phyloP scores from a whole-genome alignment of 1,140 invertebrate species.

The Dysdera silvatica region DNA sequence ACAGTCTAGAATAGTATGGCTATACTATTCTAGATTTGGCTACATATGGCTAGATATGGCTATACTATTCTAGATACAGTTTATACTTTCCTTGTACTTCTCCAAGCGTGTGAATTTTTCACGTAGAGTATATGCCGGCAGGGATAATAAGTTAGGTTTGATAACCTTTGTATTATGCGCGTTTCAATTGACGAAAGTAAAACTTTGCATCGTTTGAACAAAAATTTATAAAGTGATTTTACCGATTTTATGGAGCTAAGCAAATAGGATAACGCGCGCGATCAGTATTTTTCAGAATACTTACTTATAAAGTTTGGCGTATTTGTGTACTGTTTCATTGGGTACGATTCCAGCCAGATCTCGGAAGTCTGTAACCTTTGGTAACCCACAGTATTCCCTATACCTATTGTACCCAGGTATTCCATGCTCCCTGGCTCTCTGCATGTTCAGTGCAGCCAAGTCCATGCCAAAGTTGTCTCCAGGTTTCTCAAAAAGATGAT shows the following conservation, averaged over 20 bases:
- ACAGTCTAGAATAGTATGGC: too few species aligned
- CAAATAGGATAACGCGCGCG: too few species aligned
- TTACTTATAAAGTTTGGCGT: slow-evolving; percentile 31
- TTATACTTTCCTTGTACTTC: too few species aligned
- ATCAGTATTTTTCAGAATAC: background rate
- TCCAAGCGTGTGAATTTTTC: too few species aligned
- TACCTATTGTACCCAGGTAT: slow-evolving; percentile 44
- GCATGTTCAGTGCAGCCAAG: slow-evolving; percentile 41
- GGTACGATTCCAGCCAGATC: slow-evolving; percentile 36
- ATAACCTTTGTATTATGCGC: too few species aligned
- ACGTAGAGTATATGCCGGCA: too few species aligned
- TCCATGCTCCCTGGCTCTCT: slow-evolving; percentile 47
- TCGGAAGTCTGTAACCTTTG: slow-evolving; percentile 29
- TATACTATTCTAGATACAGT: too few species aligned
- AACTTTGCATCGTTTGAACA: background rate
- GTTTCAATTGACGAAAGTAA: background rate
- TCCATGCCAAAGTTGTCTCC: slow-evolving; percentile 40
- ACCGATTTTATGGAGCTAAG: too few species aligned
- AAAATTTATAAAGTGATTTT: too few species aligned
- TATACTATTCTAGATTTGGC: too few species aligned
- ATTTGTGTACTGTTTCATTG: slow-evolving; percentile 34
- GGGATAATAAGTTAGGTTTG: too few species aligned
- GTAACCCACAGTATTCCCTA: slow-evolving; percentile 68
- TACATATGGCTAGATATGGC: too few species aligned
- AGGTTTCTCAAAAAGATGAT: slow-evolving; percentile 42